phyloP scores from a whole-genome alignment of 2,113 vertebrate genomes.

The Psephotus haematonotus region DNA sequence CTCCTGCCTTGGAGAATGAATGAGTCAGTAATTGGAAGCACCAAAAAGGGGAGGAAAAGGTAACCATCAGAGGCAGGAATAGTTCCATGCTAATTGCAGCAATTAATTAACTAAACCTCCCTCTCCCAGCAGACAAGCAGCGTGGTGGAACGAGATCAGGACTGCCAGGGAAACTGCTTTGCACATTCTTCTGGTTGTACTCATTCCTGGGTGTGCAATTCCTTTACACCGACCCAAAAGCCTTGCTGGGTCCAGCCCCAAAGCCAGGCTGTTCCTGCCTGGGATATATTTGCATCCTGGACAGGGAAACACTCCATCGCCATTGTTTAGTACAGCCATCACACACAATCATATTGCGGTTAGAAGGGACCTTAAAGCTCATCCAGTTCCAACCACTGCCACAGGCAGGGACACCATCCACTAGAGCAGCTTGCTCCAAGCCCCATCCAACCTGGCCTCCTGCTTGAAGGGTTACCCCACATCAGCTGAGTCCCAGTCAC shows the following conservation, averaged over 20 bases:
- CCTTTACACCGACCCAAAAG: background rate
- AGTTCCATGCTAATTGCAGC: conserved; percentile 34
- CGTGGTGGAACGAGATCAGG: background rate
- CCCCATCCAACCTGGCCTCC: background rate
- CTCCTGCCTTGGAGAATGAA: background rate
- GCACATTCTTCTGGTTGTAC: conserved; percentile 18
- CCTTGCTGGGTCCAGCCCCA: background rate
- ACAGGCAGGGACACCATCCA: background rate
- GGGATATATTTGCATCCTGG: background rate
- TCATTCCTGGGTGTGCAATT: background rate
- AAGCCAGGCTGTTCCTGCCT: background rate
- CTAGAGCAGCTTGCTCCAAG: background rate
- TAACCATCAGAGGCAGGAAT: background rate
- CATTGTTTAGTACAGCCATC: rapidly evolving
- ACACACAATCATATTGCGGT: background rate
- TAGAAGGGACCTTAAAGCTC: background rate
- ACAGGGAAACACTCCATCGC: rapidly evolving
- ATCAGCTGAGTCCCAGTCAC: background rate
- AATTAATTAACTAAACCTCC: conserved; percentile 43
- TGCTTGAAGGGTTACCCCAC: background rate
- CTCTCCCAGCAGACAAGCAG: conserved; percentile 2
- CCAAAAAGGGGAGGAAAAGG: background rate
- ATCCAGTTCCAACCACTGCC: background rate
- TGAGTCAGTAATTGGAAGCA: background rate
- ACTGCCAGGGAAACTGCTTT: background rate